Evolutionary conservation across 2,797 vertebrate species (phyloP), one percentile per base, ranked within the genome.

Genomic region (Antennarius maculatus): DNA sequence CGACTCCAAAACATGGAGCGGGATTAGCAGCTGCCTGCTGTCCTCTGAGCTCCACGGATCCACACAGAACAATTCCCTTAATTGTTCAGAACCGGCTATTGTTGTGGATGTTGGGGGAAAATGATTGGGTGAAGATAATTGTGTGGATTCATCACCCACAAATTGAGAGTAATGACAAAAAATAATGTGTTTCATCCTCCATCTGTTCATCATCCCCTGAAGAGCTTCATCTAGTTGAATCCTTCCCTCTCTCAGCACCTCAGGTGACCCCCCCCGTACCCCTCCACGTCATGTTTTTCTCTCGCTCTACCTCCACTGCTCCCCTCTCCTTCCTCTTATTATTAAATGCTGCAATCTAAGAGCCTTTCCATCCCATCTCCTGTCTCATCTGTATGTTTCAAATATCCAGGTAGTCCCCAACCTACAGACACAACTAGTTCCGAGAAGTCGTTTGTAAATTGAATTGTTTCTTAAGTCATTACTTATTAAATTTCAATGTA

Each of bases 141-240:
- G 71, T 60, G 75, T 0, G 7, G 58, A 69, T 74, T 59, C 55
- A 49, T 69, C 67, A 67, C 71, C 67, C 69, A 63, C 69, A 74
- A 74, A 79, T 47, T 63, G 47, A 48, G 28, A 75, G 46, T 52
- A 63, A 82, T 86, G 61, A 71, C 49, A 47, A 54, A 17, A 51
- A 45, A 39, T 34, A 18, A 58, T 29, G 28, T 43, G 31, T 76
- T 76, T 71, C 48, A 48, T 61, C 60, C 69, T 63, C 75, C 76
- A 71, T 82, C 79, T 85, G 79, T 79, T 80, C 31, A 47, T 73
- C 47, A 15, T 65, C 46, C 54, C 66, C 61, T 47, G 50, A 74
- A 55, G 72, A 65, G 61, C 47, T 65, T 29, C 3, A 8, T 54
- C 49, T 46, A 6, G 52, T 63, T 16, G 42, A 47, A 17, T 72